A percentile compares a stretch with the other conserved stretches of the same genome.
These are phyloP conservation scores for Gymnogyps californianus DNA, from an alignment of 2,113 vertebrate species.

Conservation along the genomic window DNA sequence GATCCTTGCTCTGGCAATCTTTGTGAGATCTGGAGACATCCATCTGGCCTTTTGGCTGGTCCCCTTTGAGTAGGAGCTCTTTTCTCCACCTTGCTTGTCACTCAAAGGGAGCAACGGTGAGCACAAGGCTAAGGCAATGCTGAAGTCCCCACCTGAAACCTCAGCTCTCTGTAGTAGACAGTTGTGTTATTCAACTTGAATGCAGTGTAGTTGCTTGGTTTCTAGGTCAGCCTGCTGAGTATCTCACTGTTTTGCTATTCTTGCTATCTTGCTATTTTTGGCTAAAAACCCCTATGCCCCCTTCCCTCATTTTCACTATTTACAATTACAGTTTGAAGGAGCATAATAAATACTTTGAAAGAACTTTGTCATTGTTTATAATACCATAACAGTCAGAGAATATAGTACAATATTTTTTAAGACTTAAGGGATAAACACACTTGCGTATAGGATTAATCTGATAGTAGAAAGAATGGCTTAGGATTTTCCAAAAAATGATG, in stretches of 20 bases:
- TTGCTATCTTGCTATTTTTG: not conserved
- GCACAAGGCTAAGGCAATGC: accelerated
- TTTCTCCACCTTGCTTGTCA: not conserved
- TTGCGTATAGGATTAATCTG: not conserved
- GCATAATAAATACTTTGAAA: not conserved
- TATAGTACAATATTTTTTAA: not conserved
- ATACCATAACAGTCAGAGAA: not conserved
- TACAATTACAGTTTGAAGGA: not conserved
- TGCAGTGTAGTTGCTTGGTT: not conserved
- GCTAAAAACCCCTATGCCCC: not conserved
- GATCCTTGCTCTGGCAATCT: not conserved
- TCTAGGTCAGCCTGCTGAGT: not conserved
- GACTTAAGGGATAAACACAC: not conserved
- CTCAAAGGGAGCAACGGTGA: not conserved
- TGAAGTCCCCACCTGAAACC: not conserved
- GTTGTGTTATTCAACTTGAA: not conserved
- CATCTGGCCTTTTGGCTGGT: not conserved
- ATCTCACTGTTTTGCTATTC: not conserved
- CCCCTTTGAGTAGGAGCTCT: not conserved
- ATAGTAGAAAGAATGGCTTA: not conserved
- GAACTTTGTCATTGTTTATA: not conserved
- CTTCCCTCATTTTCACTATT: not conserved
- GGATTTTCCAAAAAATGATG: not conserved
- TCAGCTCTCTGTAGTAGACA: not conserved
- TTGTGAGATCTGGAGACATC: not conserved